Evolutionary conservation across 2,797 vertebrate genomes (phyloP).

Genomic region (Gymnothorax reevesii): DNA sequence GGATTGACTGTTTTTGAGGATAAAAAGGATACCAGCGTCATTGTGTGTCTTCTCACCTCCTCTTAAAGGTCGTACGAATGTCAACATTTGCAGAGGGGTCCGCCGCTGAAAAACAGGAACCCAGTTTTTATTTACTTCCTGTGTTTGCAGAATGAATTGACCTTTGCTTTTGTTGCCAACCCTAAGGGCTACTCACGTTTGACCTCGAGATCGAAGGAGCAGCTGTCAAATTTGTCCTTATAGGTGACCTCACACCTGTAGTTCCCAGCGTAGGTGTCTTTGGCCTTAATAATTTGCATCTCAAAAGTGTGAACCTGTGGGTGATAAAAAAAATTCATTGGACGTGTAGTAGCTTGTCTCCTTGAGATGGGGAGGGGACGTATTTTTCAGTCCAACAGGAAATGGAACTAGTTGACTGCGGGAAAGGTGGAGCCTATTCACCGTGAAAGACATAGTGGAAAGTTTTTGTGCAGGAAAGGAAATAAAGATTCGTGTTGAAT

Average conservation of each 20-base stretch:
- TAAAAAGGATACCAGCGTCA: neutral
- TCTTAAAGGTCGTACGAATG: slow-evolving; percentile 98
- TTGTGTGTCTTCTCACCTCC: slow-evolving; percentile 83
- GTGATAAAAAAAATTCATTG: neutral
- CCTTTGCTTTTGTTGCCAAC: neutral
- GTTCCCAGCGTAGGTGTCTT: slow-evolving; percentile 93
- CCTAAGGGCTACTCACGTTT: slow-evolving; percentile 76
- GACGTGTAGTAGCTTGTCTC: neutral
- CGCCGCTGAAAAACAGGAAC: slow-evolving; percentile 69
- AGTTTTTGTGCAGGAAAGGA: neutral
- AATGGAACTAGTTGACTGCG: neutral
- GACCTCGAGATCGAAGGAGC: slow-evolving; percentile 93
- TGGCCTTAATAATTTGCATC: slow-evolving; percentile 98
- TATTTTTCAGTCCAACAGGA: neutral
- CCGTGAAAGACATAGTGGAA: too few relatives aligned
- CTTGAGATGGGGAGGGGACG: neutral
- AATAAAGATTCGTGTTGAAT: too few relatives aligned
- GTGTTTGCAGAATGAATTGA: neutral
- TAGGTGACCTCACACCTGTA: slow-evolving; percentile 95
- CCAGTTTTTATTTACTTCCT: neutral
- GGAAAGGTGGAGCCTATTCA: neutral
- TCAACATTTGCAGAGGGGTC: slow-evolving; percentile 83
- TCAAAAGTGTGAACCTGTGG: slow-evolving; percentile 91
- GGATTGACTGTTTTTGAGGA: neutral
- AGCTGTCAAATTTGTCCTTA: slow-evolving; percentile 98